Base-by-base conservation (phyloP, 2,888 invertebrate genomes). In the Andrena chrysosceles region DNA sequence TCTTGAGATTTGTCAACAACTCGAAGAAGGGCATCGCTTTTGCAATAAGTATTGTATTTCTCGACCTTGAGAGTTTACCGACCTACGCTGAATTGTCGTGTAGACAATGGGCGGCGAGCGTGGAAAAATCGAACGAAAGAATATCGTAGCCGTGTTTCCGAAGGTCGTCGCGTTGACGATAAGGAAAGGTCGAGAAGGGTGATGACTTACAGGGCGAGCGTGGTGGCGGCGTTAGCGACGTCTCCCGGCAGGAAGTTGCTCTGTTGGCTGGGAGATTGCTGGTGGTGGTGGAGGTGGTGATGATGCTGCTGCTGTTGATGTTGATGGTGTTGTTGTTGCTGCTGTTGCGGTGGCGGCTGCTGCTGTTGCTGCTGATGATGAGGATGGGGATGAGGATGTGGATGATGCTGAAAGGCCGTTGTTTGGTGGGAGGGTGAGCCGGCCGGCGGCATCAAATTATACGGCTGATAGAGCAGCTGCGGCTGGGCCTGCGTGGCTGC, bases 401-500 rank as follows among this genome's bases (percentile, higher is more conserved):
- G 91, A 68, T 90, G 91, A 78, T 91, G 91, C 87, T 89, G 91
- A 74, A 87, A 86, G 66, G 90, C 64, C 67, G 88, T 86, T 66
- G 90, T 68, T 68, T 87, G 85, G 77, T 88, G 88, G 84, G 91
- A 89, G 52, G 91, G 91, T 77, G 92, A 90, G 71, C 89, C 90
- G 62, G 79, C 88, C 70, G 87, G 83, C 81, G 92, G 91, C 86
- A 93, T 91, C 80, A 93, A 90, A 89, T 93, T 93, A 90, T 93
- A 93, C 71, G 94, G 93, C 82, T 94, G 93, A 90, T 93, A 93
- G 77, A 93, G 92, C 87, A 92, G 90, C 90, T 93, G 93, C 71
- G 91, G 91, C 87, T 91, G 93, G 62, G 87, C 85, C 85, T 90
- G 90, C 73, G 82, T 76, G 62, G 85, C 84, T 70, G 76, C 73